Base-by-base conservation (phyloP, 1,140 invertebrate genomes). In the Zeugodacus cucurbitae region DNA sequence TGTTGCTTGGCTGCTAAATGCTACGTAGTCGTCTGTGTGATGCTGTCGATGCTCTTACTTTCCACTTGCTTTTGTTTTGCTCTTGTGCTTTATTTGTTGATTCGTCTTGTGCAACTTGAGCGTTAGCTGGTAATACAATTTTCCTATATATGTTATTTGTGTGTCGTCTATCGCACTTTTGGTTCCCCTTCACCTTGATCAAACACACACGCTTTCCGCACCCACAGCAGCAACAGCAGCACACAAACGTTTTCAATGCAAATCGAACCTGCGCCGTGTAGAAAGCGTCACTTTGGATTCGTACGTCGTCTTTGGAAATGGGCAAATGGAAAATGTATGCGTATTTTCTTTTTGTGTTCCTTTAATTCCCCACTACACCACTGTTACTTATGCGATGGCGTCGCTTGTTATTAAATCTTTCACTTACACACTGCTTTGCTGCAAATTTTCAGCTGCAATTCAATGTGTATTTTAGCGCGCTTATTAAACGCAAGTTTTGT, bases 61-160 rank as follows among this genome's bases (percentile, higher is more conserved):
- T 58, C 44, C 32, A 87, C 59, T 87, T 87, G 86, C 48, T 87
- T 62, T 87, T 58, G 54, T 87, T 87, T 87, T 87, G 86, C 32
- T 87, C 54, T 26, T 87, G 86, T 87, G 32, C 5, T 87, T 87
- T 64, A 37, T 87, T 87, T 87, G 48, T 59, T 59, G n/a, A 26
- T 87, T 64, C 41, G 74, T 48, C 74, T 82, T 82, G 74, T 48
- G 37, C 41, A 48, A 48, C 41, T 48, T n/a, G 29, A 17, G n/a
- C n/a, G n/a, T 17, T 54, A 4, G 48, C 70, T 74, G 34, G 37
- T 14, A 74, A n/a, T 48, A 48, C 74, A 29, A 82, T 82, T 54
- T 82, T 48, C 41, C 74, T 44, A 82, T 82, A 14, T 54, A 54
- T 17, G 41, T 14, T 48, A 48, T 82, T 26, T 48, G 41, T 82